These are phyloP conservation scores for Oscheius sp. DNA, from an alignment of 2,888 invertebrate species.

Conservation along the genomic window DNA sequence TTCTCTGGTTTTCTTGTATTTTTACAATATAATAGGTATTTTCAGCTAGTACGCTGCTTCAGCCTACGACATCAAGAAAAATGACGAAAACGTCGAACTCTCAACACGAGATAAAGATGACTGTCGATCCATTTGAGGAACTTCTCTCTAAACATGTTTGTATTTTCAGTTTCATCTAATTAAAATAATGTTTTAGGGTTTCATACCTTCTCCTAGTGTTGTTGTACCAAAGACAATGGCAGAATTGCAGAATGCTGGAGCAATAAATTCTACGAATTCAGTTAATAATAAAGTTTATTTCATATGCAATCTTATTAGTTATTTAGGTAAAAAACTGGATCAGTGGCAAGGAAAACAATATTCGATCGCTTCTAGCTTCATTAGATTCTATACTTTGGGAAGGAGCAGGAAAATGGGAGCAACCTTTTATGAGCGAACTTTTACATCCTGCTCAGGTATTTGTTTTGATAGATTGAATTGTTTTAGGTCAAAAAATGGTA, in stretches of 20 bases:
- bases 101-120: too few species aligned
- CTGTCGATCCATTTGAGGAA: constrained; percentile 73
- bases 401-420: constrained; percentile 86
- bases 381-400: constrained; percentile 79
- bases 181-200: background rate
- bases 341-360: constrained; percentile 94
- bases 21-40: too few species aligned
- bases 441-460: constrained; percentile 86
- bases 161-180: background rate
- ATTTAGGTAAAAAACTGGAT: constrained; percentile 80
- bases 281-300: constrained; percentile 71
- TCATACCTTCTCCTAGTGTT: constrained; percentile 37
- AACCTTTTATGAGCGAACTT: constrained; percentile 91
- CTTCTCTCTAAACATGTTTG: constrained; percentile 70
- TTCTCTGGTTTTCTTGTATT: too few species aligned
- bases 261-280: constrained; percentile 72
- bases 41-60: too few species aligned
- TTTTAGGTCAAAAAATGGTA: constrained; percentile 93
- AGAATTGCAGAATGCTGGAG: constrained; percentile 71
- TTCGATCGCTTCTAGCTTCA: constrained; percentile 91
- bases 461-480: background rate
- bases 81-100: too few species aligned
- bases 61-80: too few species aligned
- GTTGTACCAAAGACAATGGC: constrained; percentile 70
- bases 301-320: background rate